Evolutionary conservation across 2,888 invertebrate species (phyloP), one percentile per base, ranked within the genome.

Genomic region (Tridacna crocea): DNA sequence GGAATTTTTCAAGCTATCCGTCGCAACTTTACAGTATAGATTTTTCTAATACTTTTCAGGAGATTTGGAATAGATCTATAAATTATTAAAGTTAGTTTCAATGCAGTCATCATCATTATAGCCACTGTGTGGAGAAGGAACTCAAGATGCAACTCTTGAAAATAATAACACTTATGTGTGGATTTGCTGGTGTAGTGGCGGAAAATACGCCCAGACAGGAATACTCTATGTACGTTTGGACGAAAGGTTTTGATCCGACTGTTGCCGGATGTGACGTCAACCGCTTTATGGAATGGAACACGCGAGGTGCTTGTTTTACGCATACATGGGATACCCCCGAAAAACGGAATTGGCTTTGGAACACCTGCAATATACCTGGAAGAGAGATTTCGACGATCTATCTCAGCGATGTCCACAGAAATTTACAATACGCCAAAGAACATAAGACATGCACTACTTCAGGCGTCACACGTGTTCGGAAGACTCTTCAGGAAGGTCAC

Each of bases 141-240:
- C 2, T 19, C 55, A 55, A 6, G 19, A 55, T 19, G 13, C 12
- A 51, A 12, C 12, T 13, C 12, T 13, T 17, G 55, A 55, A 55
- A 55, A 3, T 19, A 55, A 55, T 19, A 2, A 55, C 55, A 1
- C 2, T 55, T 19, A 55, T 55, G 55, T 55, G n/a, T n/a, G n/a
- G n/a, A 55, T 19, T 55, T 10, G 55, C 55, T 10, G 17, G 55
- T 55, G 17, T 10, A 10, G 55, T 17, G n/a, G 10, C 17, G 55
- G n/a, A 10, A 19, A 19, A 55, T 19, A 55, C 10, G 55, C 10
- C 2, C 55, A 74, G 79, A 46, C 76, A 83, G 55, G 27, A 77
- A 4, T 89, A 89, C 79, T 80, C 86, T 8, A 89, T 89, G 87
- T 89, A 89, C 58, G 89, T 89, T 0, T 89, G 89, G 89, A 86